phyloP scores from a whole-genome alignment of 1,140 invertebrate species.

The Drosophila truncata region DNA sequence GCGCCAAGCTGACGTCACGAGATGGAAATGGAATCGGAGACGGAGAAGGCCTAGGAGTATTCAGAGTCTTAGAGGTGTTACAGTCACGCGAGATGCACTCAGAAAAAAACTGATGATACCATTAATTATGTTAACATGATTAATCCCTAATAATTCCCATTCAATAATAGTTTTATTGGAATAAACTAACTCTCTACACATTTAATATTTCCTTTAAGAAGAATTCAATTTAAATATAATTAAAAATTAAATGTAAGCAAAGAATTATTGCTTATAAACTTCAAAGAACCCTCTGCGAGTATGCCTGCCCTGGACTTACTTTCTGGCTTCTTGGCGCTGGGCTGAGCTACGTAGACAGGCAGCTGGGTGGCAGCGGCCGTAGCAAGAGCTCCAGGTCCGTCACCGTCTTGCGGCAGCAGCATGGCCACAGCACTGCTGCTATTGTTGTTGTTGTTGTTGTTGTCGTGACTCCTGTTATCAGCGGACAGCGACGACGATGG shows the following conservation, averaged over 20 bases:
- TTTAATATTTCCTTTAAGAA: background rate
- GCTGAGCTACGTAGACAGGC: slow-evolving; percentile 53
- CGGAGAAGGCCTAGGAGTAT: slow-evolving; percentile 27
- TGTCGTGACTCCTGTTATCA: slow-evolving; percentile 73
- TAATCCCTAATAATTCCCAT: background rate
- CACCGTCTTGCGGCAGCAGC: slow-evolving; percentile 35
- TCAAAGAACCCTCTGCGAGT: background rate
- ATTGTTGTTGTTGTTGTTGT: slow-evolving; percentile 52
- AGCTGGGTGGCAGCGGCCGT: slow-evolving; percentile 25
- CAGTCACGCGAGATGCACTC: slow-evolving; percentile 59
- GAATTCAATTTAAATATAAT: background rate
- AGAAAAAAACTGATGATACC: background rate
- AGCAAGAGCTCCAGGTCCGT: slow-evolving; percentile 9
- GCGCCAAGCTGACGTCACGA: slow-evolving; percentile 47
- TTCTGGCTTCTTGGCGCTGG: slow-evolving; percentile 64
- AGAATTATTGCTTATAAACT: background rate
- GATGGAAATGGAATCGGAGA: slow-evolving; percentile 33
- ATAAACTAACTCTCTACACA: background rate
- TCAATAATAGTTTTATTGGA: background rate
- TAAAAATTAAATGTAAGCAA: background rate
- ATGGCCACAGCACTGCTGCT: slow-evolving; percentile 37
- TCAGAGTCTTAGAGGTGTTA: slow-evolving; percentile 64
- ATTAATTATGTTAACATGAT: background rate
- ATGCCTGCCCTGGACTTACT: slow-evolving; percentile 59
- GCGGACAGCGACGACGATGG: slow-evolving; percentile 53